Evolutionary conservation across 2,888 invertebrate species (phyloP), one percentile per base, ranked within the genome.

Genomic region (Brenthis ino): DNA sequence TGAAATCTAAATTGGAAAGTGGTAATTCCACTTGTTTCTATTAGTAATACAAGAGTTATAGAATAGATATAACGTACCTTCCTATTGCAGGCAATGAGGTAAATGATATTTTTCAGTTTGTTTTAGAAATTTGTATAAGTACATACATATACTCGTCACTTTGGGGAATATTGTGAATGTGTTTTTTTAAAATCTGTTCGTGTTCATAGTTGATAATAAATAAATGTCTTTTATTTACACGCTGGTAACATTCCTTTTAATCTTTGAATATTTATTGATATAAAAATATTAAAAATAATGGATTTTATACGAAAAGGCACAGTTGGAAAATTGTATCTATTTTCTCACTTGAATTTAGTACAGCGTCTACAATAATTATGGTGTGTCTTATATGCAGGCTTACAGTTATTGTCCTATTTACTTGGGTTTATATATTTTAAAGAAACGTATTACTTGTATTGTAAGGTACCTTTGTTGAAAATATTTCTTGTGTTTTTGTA

Each of bases 131-230:
- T 48, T 16, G n/a, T 50, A 28, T 50, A 50, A 12, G 3, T 60
- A 50, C 11, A 11, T 37, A 43, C 8, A 11, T 43, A 28, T 48
- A 12, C n/a, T 16, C 14, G 24, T 48, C 28, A 50, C 50, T 33
- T 12, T 48, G n/a, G 33, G 48, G 33, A 12, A 50, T 50, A 50
- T 50, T 12, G 11, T 43, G n/a, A 65, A 57, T 55, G 65, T 65
- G 64, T 51, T 65, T 53, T 51, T 61, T 53, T 65, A 43, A 57
- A 28, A 37, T 67, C 37, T 57, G 61, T 69, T 63, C 57, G 65
- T 69, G 65, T 65, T 69, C 63, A 67, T 69, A 64, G 57, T 65
- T 37, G 60, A 58, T 67, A 67, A 57, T 67, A 57, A 67, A 69
- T 54, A 16, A 33, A 60, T n/a, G 37, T 60, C 12, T 51, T 53